Percentiles rank a stretch among this genome's conserved stretches.
These are phyloP conservation scores for Megastigmus dorsalis DNA, from an alignment of 2,888 invertebrate genomes.

Conservation along the genomic window DNA sequence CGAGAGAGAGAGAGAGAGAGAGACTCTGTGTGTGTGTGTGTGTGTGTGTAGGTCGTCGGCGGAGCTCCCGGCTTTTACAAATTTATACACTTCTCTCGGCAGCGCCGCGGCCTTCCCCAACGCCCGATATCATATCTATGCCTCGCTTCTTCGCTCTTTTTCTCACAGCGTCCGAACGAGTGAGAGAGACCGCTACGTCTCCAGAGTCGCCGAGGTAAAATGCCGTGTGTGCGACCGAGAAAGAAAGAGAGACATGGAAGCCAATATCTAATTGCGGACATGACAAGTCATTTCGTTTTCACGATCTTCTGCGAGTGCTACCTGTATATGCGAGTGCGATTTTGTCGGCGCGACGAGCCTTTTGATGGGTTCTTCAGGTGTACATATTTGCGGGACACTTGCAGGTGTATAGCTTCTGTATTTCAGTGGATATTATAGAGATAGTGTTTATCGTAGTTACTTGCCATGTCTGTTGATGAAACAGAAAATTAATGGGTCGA, in stretches of 20 bases:
- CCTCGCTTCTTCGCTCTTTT: conserved; percentile 31
- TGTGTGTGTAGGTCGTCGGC: conserved; percentile 62
- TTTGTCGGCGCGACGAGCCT: background rate
- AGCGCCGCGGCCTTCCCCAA: conserved; percentile 58
- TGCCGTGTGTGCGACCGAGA: too few relatives aligned
- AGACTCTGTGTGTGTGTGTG: too few relatives aligned
- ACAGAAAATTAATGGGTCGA: too few relatives aligned
- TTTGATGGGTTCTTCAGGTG: conserved; percentile 19
- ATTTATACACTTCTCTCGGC: conserved; percentile 69
- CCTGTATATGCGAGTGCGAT: background rate
- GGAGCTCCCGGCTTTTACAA: conserved; percentile 70
- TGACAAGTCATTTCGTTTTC: conserved; percentile 37
- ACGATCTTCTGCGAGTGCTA: too few relatives aligned
- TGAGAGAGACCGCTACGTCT: too few relatives aligned
- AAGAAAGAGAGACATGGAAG: background rate
- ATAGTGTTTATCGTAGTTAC: too few relatives aligned
- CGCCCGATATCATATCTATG: conserved; percentile 70
- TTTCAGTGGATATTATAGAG: too few relatives aligned
- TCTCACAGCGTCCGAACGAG: background rate
- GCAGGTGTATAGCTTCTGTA: background rate
- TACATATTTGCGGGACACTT: background rate
- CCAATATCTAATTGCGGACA: conserved; percentile 48
- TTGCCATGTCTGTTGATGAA: too few relatives aligned
- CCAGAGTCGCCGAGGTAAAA: too few relatives aligned
- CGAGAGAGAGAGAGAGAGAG: too few relatives aligned